Base-by-base conservation (phyloP, 1,140 invertebrate genomes). In the Aphis gossypii region DNA sequence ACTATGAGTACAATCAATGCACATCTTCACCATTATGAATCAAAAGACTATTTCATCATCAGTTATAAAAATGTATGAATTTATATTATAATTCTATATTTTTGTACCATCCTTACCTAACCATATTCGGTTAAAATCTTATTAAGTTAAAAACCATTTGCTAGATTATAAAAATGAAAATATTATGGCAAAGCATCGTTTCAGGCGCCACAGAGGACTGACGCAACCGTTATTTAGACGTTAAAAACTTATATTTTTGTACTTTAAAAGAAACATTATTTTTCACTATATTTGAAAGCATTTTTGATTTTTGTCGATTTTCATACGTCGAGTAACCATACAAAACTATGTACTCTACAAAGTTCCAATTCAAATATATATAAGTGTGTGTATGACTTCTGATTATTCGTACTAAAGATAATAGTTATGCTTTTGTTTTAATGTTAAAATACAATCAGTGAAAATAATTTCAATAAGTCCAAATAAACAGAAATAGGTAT, bases 261-360 rank as follows among this genome's bases (percentile, higher is more conserved):
- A 0, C n/a, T 23, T 5, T 30, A 88, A 88, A 88, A 25, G n/a
- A 88, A 51, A n/a, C 48, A 88, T 51, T 35, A 88, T 88, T 51
- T 88, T 30, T 88, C 21, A 88, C 18, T 51, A 21, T 35, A 35
- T 46, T 23, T 35, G 18, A 51, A 88, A 88, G 46, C n/a, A 88
- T 88, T 88, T 35, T 88, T n/a, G 46, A 88, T 88, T 88, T 35
- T 88, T n/a, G 86, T 88, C 86, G 35, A 51, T 88, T 87, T 51
- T 88, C 46, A 35, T 7, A 51, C 21, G 7, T 48, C 9, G 46
- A 21, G 18, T 11, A 48, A n/a, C 35, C 5, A 21, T 23, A 88
- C 20, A 88, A 51, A 35, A 30, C 9, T 25, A 35, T n/a, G 51
- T 51, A 88, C 23, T 2, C 38, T 11, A 86, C 30, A 44, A 3